phyloP scores from a whole-genome alignment of 2,113 vertebrate genomes.

The Chamaetylas fuelleborni region DNA sequence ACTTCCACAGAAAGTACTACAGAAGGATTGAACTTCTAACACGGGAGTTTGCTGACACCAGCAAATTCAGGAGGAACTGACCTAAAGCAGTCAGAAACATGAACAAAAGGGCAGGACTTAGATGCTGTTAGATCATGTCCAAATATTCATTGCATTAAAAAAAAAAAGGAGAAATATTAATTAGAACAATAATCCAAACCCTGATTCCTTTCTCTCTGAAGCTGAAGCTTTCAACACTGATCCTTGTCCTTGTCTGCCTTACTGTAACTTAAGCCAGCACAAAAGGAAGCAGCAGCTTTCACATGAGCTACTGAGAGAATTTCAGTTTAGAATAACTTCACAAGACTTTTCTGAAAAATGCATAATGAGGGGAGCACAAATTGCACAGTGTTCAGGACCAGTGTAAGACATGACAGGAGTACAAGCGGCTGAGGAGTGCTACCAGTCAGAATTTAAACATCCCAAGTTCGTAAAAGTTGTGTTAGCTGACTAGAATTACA shows the following conservation, averaged over 20 bases:
- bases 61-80: background rate
- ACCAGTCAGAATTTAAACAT: background rate
- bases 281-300: background rate
- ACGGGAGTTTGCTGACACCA: background rate
- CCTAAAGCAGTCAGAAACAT: background rate
- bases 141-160: background rate
- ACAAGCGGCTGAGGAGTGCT: background rate
- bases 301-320: background rate
- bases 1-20: background rate
- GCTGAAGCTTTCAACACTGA: background rate
- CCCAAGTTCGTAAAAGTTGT: background rate
- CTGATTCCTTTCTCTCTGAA: background rate
- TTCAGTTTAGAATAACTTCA: background rate
- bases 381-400: background rate
- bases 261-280: background rate
- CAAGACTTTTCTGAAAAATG: background rate
- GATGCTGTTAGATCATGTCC: background rate
- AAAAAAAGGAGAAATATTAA: background rate
- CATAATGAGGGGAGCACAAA: background rate
- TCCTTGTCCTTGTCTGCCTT: background rate
- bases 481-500: background rate
- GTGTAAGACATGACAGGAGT: background rate
- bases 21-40: background rate
- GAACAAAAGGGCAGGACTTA: background rate
- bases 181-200: background rate